Evolutionary conservation across 2,888 invertebrate species (phyloP).

Genomic region (Diloba caeruleocephala): DNA sequence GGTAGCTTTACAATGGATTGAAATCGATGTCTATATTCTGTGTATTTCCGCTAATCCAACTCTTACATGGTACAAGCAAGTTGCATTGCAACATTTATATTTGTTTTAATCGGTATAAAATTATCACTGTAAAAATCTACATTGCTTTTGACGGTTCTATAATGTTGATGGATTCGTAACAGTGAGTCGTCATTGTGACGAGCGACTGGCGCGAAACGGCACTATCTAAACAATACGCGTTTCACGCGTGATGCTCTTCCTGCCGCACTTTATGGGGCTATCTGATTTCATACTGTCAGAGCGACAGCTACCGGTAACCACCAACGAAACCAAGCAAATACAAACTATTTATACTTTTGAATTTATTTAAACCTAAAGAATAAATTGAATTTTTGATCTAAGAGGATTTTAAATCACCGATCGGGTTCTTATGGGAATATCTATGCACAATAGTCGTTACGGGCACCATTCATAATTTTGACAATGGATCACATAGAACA

Average conservation of each 20-base stretch:
- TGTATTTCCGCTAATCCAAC: slow-evolving; percentile 10
- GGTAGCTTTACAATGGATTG: slow-evolving; percentile 7
- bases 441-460: no score
- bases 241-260: slow-evolving; percentile 80
- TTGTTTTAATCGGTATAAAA: slow-evolving; percentile 6
- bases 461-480: no score
- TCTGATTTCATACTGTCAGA: slow-evolving; percentile 72
- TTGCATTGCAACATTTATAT: not conserved
- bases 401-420: no score
- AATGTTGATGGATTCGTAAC: slow-evolving; percentile 49
- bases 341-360: no score
- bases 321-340: no score
- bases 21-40: slow-evolving; percentile 11
- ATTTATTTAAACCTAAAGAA: no score
- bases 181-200: slow-evolving; percentile 65
- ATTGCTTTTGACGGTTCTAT: slow-evolving; percentile 27
- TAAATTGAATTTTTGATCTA: no score
- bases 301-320: slow-evolving; percentile 38
- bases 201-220: slow-evolving; percentile 77
- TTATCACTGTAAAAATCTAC: slow-evolving; percentile 32
- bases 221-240: slow-evolving; percentile 70
- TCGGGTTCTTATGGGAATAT: no score
- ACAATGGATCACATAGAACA: no score
- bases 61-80: not conserved
- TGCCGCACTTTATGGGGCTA: slow-evolving; percentile 73